These are phyloP conservation scores for Rhopalosiphum nymphaeae DNA, from an alignment of 2,888 invertebrate species.

Conservation along the genomic window DNA sequence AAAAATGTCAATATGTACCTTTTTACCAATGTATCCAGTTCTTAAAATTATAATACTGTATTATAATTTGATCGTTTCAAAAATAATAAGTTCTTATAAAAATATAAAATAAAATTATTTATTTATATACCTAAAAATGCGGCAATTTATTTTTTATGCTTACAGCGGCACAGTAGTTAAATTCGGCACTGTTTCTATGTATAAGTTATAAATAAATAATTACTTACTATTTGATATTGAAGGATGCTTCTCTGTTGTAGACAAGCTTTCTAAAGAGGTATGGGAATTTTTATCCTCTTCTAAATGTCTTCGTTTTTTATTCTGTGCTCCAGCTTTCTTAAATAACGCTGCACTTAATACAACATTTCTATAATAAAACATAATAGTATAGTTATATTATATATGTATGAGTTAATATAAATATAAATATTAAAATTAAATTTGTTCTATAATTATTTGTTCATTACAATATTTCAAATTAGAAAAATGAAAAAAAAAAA, in stretches of 20 bases:
- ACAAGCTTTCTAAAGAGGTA: conserved; percentile 57
- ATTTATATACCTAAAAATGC: no score
- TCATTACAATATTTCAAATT: neutral
- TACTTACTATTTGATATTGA: conserved; percentile 60
- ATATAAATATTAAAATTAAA: neutral
- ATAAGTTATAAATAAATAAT: no score
- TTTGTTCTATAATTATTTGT: neutral
- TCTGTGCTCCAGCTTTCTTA: conserved; percentile 80
- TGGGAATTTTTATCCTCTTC: conserved; percentile 64
- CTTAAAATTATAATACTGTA: no score
- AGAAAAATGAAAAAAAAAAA: neutral
- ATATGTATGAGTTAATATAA: neutral
- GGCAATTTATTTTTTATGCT: no score
- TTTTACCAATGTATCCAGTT: no score
- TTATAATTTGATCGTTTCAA: no score
- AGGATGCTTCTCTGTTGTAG: conserved; percentile 45
- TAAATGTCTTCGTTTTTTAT: conserved; percentile 68
- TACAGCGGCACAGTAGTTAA: no score
- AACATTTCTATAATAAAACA: conserved; percentile 76
- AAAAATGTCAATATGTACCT: no score
- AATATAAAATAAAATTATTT: no score
- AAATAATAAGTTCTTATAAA: no score
- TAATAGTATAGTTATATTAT: neutral
- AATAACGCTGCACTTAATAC: conserved; percentile 92
- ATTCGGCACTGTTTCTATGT: no score